phyloP scores from a whole-genome alignment of 2,888 invertebrate genomes.

The Leuctra nigra region DNA sequence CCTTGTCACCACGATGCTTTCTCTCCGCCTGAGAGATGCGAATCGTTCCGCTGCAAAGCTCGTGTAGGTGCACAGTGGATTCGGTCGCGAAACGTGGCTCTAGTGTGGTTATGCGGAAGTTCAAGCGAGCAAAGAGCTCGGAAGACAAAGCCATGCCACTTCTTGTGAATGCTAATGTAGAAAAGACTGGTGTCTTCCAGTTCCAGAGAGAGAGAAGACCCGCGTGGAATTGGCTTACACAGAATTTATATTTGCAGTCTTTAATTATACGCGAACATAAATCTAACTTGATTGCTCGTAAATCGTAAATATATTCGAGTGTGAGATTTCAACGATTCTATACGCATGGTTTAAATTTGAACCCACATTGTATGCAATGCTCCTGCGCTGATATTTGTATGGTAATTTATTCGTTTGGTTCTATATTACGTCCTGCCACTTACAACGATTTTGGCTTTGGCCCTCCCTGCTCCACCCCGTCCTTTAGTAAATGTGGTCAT shows the following conservation, averaged over 20 bases:
- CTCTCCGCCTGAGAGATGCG: no score
- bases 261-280: constrained; percentile 6
- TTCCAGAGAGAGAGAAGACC: background rate
- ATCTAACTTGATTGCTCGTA: constrained; percentile 1
- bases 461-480: no score
- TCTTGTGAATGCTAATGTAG: constrained; percentile 10
- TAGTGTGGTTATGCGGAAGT: no score
- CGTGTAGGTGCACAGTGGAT: no score
- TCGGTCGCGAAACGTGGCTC: no score
- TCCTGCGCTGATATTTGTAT: background rate
- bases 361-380: background rate
- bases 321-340: constrained; percentile 8
- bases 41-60: no score
- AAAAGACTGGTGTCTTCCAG: background rate
- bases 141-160: background rate
- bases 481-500: no score
- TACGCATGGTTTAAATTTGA: constrained; percentile 15
- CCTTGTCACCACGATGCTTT: no score
- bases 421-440: no score
- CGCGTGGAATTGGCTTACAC: background rate
- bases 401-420: constrained; percentile 8
- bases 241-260: background rate
- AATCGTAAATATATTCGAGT: constrained; percentile 12
- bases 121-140: no score
- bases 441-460: no score